Conservation (phyloP, 2,113 vertebrate genomes). For the Pheucticus melanocephalus region DNA sequence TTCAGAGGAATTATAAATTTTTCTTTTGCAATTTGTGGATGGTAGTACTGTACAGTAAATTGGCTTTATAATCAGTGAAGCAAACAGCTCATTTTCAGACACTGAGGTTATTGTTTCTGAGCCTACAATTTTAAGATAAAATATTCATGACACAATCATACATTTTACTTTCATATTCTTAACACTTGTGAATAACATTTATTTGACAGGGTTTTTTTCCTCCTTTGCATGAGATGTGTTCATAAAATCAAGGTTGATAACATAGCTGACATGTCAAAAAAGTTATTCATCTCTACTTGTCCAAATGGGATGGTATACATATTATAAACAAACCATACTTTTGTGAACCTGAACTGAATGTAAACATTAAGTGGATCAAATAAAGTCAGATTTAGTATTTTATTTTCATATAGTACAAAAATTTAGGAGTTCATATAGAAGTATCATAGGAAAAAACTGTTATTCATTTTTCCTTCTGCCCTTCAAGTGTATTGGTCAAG, state of each 20-base stretch:
- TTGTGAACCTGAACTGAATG: conserved; percentile 67
- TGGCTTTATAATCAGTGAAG: not conserved
- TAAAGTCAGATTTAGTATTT: conserved; percentile 49
- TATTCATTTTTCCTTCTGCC: conserved; percentile 40
- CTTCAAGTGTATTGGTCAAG: conserved; percentile 36
- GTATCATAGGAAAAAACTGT: not conserved
- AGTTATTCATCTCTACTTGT: conserved; percentile 29
- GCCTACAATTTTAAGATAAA: not conserved
- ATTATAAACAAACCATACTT: conserved; percentile 53
- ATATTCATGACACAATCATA: not conserved
- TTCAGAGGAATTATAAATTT: not conserved
- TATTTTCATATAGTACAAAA: conserved; percentile 66
- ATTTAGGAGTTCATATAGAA: conserved; percentile 55
- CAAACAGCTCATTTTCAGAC: conserved; percentile 8
- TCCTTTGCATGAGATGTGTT: conserved; percentile 15
- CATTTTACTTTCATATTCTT: conserved; percentile 42
- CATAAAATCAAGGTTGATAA: conserved; percentile 15
- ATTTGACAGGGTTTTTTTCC: conserved; percentile 4
- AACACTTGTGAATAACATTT: conserved; percentile 20
- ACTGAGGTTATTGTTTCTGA: conserved; percentile 7
- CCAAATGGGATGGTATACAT: conserved; percentile 4
- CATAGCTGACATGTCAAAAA: conserved; percentile 11
- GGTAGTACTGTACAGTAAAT: not conserved
- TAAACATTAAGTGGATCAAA: conserved; percentile 65
- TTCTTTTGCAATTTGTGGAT: not conserved